Percentiles rank a stretch among this genome's conserved stretches.
phyloP scores from a whole-genome alignment of 2,113 vertebrate species.

The Crotalus helleri region DNA sequence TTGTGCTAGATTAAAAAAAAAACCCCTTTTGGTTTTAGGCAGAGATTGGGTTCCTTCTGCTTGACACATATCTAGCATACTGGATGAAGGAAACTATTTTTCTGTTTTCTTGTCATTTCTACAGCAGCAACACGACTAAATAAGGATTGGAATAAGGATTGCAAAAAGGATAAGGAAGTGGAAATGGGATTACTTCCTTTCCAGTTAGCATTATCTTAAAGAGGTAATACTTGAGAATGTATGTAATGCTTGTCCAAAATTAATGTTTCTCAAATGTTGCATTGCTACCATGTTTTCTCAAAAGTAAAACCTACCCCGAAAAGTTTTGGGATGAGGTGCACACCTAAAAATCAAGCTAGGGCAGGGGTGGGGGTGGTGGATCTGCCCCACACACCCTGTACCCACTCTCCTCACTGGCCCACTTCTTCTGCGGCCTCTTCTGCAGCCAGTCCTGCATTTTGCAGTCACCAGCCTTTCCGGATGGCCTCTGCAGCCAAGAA shows the following conservation, averaged over 20 bases:
- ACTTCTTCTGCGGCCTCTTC: too few relatives aligned
- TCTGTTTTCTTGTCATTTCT: not conserved
- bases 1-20: not conserved
- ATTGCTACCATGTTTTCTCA: not conserved
- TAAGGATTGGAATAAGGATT: not conserved
- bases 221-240: not conserved
- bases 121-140: not conserved
- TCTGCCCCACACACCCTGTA: too few relatives aligned
- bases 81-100: not conserved
- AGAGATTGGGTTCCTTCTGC: not conserved
- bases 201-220: not conserved
- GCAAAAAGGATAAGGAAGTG: not conserved
- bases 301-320: too few relatives aligned
- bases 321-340: too few relatives aligned
- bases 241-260: not conserved
- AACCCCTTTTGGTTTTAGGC: not conserved
- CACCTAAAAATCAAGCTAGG: too few relatives aligned
- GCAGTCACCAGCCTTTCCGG: too few relatives aligned
- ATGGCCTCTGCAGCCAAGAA: too few relatives aligned
- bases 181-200: not conserved
- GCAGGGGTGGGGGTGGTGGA: too few relatives aligned
- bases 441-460: too few relatives aligned
- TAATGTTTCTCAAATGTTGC: not conserved
- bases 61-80: not conserved
- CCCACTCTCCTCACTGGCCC: too few relatives aligned